Conservation (phyloP, 2,797 vertebrate species). For the Acipenser ruthenus region DNA sequence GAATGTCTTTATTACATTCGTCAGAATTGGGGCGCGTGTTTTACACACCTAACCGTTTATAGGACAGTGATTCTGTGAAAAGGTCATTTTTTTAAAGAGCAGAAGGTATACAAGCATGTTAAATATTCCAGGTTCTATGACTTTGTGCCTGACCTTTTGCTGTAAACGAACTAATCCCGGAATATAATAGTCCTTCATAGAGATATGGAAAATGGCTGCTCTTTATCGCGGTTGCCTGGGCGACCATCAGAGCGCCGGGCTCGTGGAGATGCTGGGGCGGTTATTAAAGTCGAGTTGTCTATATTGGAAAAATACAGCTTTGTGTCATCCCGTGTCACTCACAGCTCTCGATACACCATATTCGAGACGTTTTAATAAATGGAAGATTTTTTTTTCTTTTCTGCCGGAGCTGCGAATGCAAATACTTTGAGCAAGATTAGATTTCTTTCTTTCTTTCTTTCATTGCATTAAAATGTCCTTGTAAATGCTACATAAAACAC, state of each 20-base stretch:
- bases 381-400: conserved; percentile 32
- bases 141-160: conserved; percentile 71
- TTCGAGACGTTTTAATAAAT: conserved; percentile 55
- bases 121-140: conserved; percentile 66
- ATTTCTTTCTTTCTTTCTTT: background rate
- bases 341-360: conserved; percentile 56
- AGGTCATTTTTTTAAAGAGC: conserved; percentile 30
- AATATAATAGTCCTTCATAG: conserved; percentile 64
- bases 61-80: conserved; percentile 25
- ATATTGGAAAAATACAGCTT: conserved; percentile 80
- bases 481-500: background rate
- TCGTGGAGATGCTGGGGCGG: conserved; percentile 56
- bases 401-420: background rate
- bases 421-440: background rate
- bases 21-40: background rate
- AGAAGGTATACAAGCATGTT: conserved; percentile 56
- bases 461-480: background rate
- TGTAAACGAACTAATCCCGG: conserved; percentile 70
- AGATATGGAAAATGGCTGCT: conserved; percentile 67
- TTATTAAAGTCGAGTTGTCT: conserved; percentile 62
- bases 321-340: conserved; percentile 69
- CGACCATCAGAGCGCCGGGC: conserved; percentile 61
- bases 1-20: background rate
- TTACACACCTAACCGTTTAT: conserved; percentile 3
- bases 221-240: conserved; percentile 68